Evolutionary conservation across 2,113 vertebrate species (phyloP).

Genomic region (Steatornis caripensis): DNA sequence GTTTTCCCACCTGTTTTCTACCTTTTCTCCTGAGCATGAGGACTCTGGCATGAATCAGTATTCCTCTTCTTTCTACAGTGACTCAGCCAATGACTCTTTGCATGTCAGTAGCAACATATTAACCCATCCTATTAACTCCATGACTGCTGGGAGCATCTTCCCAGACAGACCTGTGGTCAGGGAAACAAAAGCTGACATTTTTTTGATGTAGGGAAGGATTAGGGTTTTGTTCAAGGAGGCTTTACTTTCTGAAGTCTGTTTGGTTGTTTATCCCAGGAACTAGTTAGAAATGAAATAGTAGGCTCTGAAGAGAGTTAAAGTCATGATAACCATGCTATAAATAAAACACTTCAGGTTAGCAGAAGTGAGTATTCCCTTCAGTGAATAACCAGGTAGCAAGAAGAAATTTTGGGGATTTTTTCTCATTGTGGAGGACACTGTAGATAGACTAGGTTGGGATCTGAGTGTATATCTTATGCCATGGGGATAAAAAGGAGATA

Average conservation of each 20-base stretch:
- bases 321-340: not conserved
- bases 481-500: not conserved
- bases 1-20: not conserved
- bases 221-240: not conserved
- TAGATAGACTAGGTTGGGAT: not conserved
- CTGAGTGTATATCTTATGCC: not conserved
- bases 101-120: not conserved
- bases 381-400: not conserved
- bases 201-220: not conserved
- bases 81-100: not conserved
- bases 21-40: not conserved
- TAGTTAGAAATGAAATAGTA: not conserved
- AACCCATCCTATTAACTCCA: not conserved
- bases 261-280: not conserved
- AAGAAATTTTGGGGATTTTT: not conserved
- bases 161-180: not conserved
- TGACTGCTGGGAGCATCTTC: not conserved
- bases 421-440: not conserved
- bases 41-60: not conserved
- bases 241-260: not conserved
- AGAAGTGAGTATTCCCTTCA: not conserved
- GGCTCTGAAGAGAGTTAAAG: not conserved
- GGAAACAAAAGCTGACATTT: not conserved
- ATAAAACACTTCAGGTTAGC: not conserved
- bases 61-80: not conserved